phyloP scores from a whole-genome alignment of 92 coral and sea anemone genomes.

The Umimayanthus chanpuru region DNA sequence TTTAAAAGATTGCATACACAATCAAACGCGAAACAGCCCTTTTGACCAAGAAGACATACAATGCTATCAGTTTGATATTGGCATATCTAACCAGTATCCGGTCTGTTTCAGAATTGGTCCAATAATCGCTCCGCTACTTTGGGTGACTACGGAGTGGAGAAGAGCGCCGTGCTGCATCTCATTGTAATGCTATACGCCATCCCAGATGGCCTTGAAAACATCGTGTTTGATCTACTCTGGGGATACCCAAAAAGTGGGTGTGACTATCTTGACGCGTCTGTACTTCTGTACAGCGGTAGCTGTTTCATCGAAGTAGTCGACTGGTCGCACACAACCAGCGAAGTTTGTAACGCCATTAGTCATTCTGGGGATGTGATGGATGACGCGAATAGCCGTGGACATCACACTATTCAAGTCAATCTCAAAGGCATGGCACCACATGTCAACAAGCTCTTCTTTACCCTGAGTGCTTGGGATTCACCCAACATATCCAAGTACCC shows the following conservation, averaged over 20 bases:
- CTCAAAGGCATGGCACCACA: slow-evolving; percentile 68
- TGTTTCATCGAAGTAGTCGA: slow-evolving; percentile 68
- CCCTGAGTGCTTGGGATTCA: slow-evolving; percentile 89
- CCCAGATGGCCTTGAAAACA: slow-evolving; percentile 81
- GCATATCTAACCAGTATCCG: neutral
- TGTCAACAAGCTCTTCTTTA: slow-evolving; percentile 87
- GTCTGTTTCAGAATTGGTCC: slow-evolving; percentile 30
- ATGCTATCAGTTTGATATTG: no score
- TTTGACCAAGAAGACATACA: no score
- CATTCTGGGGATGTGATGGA: slow-evolving; percentile 97
- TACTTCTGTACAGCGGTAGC: slow-evolving; percentile 75
- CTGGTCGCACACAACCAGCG: neutral
- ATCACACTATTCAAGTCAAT: slow-evolving; percentile 79
- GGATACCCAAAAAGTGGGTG: slow-evolving; percentile 69
- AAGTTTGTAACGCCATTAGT: slow-evolving; percentile 52
- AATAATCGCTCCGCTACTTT: slow-evolving; percentile 51
- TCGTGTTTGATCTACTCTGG: slow-evolving; percentile 92
- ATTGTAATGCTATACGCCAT: slow-evolving; percentile 86
- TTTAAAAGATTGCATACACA: no score
- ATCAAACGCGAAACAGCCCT: no score
- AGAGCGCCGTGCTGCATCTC: slow-evolving; percentile 78
- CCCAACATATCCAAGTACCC: slow-evolving; percentile 88
- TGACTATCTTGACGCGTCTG: slow-evolving; percentile 90
- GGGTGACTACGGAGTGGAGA: slow-evolving; percentile 75
- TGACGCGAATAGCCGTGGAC: slow-evolving; percentile 62